Conservation (phyloP, 2,797 vertebrate genomes). For the Pygocentrus nattereri region DNA sequence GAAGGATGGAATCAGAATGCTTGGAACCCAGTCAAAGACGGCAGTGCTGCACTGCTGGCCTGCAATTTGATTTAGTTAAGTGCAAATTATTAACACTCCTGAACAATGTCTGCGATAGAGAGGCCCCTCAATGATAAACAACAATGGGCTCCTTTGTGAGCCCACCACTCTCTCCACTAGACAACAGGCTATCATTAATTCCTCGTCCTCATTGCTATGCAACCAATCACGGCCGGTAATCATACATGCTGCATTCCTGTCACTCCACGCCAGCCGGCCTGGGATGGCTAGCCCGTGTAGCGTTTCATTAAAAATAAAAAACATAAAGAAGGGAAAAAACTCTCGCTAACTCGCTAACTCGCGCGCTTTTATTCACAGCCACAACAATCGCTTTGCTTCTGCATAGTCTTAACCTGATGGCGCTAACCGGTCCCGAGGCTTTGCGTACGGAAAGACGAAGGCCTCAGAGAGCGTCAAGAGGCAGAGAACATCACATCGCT, state of each 20-base stretch:
- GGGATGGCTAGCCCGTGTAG: constrained; percentile 43
- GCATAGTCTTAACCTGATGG: constrained; percentile 34
- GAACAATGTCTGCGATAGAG: constrained; percentile 57
- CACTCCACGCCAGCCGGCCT: constrained; percentile 44
- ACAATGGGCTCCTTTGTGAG: constrained; percentile 55
- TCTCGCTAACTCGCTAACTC: constrained; percentile 47
- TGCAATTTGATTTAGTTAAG: constrained; percentile 60
- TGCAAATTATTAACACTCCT: constrained; percentile 62
- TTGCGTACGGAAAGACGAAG: constrained; percentile 36
- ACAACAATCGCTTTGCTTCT: constrained; percentile 44
- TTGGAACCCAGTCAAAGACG: neutral
- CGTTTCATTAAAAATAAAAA: neutral
- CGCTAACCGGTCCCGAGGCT: constrained; percentile 43
- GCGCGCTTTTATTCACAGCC: constrained; percentile 44
- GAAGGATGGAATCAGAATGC: constrained; percentile 45
- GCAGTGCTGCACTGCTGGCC: constrained; percentile 22
- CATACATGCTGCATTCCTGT: constrained; percentile 58
- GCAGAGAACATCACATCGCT: constrained; percentile 37
- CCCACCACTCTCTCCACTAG: constrained; percentile 51
- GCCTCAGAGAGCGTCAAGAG: constrained; percentile 21
- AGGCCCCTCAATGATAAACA: constrained; percentile 59
- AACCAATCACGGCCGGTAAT: constrained; percentile 59
- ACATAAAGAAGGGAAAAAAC: constrained; percentile 45
- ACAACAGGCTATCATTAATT: constrained; percentile 64
- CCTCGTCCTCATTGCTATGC: constrained; percentile 57